Evolutionary conservation across 2,113 vertebrate genomes (phyloP).

Genomic region (zebrafish (Danio rerio)): GRCz12tu NC_133191.1:32106001-32106500

Average conservation of each 20-base stretch:
- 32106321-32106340: neutral
- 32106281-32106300: slow-evolving; percentile 17
- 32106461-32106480: too few species aligned
- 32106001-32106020: too few species aligned
- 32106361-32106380: slow-evolving; percentile 7
- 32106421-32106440: too few species aligned
- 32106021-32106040: too few species aligned
- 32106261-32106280: neutral
- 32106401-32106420: neutral
- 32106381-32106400: neutral
- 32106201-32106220: neutral
- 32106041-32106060: too few species aligned
- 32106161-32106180: neutral
- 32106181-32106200: neutral
- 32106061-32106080: too few species aligned
- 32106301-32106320: neutral
- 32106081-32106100: too few species aligned
- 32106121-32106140: too few species aligned
- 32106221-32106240: neutral
- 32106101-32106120: too few species aligned
- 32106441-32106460: too few species aligned
- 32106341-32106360: slow-evolving; percentile 6
- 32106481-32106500: too few species aligned
- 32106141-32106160: too few species aligned
- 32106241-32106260: neutral